These are phyloP conservation scores for Eumerus sabulonum DNA, from an alignment of 2,888 invertebrate species.

Conservation along the genomic window DNA sequence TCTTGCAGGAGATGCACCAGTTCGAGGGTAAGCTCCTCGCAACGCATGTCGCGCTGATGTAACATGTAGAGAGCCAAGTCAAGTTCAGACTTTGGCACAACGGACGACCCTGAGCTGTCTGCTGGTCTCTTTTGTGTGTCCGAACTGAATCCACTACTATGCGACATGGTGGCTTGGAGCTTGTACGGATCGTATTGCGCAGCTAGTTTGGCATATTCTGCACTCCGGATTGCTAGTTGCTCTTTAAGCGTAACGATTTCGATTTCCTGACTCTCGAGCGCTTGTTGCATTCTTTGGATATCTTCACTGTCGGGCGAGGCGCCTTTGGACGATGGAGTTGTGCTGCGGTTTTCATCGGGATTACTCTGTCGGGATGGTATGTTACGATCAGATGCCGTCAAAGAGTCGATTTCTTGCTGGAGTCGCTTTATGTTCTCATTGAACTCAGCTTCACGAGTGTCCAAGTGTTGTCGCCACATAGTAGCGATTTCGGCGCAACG, in stretches of 20 bases:
- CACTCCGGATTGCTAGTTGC: slow-evolving; percentile 82
- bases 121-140: slow-evolving; percentile 43
- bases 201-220: slow-evolving; percentile 81
- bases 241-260: slow-evolving; percentile 87
- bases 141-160: slow-evolving; percentile 68
- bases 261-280: slow-evolving; percentile 85
- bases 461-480: slow-evolving; percentile 85
- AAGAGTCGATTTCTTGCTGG: slow-evolving; percentile 79
- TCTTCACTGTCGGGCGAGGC: slow-evolving; percentile 71
- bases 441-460: slow-evolving; percentile 83
- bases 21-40: slow-evolving; percentile 92
- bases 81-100: slow-evolving; percentile 83
- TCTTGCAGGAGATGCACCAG: slow-evolving; percentile 90
- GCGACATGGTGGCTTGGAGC: slow-evolving; percentile 73
- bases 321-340: slow-evolving; percentile 69
- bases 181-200: slow-evolving; percentile 78
- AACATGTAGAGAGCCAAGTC: slow-evolving; percentile 91
- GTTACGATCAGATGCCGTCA: slow-evolving; percentile 73
- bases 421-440: slow-evolving; percentile 80
- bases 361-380: slow-evolving; percentile 37
- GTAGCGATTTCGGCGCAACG: slow-evolving; percentile 85
- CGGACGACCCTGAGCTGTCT: slow-evolving; percentile 40
- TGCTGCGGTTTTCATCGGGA: slow-evolving; percentile 35
- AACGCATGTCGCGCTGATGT: slow-evolving; percentile 91
- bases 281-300: slow-evolving; percentile 78